Conservation (phyloP, 2,797 vertebrate genomes). For the Rallus crepitans region DNA sequence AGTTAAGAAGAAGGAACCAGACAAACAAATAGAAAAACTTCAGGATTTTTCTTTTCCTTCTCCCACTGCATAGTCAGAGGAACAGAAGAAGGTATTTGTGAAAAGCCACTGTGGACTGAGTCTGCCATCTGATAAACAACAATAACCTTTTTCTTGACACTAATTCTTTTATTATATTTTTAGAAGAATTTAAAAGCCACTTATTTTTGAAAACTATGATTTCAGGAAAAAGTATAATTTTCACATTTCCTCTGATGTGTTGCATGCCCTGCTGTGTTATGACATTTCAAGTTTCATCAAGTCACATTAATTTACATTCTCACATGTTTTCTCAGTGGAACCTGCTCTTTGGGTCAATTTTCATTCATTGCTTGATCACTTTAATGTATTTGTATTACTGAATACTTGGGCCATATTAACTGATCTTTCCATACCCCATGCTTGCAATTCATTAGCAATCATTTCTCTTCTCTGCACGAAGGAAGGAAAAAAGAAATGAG, state of each 20-base stretch:
- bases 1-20: not conserved
- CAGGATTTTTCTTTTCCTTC: slow-evolving; percentile 1
- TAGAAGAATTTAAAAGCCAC: slow-evolving; percentile 72
- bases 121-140: slow-evolving; percentile 61
- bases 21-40: slow-evolving; percentile 11
- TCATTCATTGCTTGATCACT: slow-evolving; percentile 56
- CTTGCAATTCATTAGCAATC: slow-evolving; percentile 66
- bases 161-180: slow-evolving; percentile 70
- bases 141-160: slow-evolving; percentile 69
- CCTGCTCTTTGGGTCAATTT: slow-evolving; percentile 57
- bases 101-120: slow-evolving; percentile 31
- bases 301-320: slow-evolving; percentile 53
- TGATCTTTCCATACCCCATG: slow-evolving; percentile 37
- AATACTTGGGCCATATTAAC: slow-evolving; percentile 39
- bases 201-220: slow-evolving; percentile 57
- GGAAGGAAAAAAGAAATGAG: slow-evolving; percentile 23
- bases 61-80: not conserved
- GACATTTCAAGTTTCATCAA: slow-evolving; percentile 69
- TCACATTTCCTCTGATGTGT: slow-evolving; percentile 74
- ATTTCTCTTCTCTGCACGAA: slow-evolving; percentile 59
- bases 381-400: slow-evolving; percentile 29
- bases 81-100: slow-evolving; percentile 32
- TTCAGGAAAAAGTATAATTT: slow-evolving; percentile 74
- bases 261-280: slow-evolving; percentile 70
- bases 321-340: slow-evolving; percentile 65